Evolutionary conservation across 2,888 invertebrate species (phyloP).

Genomic region (Biston betularia): DNA sequence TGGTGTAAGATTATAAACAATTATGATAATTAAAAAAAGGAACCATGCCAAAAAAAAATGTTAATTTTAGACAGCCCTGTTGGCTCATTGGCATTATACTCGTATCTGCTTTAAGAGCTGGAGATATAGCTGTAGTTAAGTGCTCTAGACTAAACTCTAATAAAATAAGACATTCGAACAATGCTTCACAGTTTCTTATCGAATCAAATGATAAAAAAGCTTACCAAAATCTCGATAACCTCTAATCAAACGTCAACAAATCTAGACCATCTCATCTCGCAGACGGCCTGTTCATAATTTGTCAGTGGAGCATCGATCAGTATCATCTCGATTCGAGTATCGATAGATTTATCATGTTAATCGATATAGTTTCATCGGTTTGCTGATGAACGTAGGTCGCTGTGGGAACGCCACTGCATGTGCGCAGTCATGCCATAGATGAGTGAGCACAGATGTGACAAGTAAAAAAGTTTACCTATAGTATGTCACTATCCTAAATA

Average conservation of each 20-base stretch:
- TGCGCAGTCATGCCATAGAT: conserved; percentile 79
- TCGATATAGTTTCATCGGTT: conserved; percentile 85
- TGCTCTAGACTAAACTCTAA: too few relatives aligned
- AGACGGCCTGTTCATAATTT: conserved; percentile 79
- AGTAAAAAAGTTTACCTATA: neutral
- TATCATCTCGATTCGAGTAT: conserved; percentile 63
- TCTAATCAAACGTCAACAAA: conserved; percentile 51
- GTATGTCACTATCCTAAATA: neutral
- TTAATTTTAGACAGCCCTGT: too few relatives aligned
- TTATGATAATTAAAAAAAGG: too few relatives aligned
- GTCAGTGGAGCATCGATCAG: conserved; percentile 75
- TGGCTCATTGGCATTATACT: too few relatives aligned
- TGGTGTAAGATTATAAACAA: too few relatives aligned
- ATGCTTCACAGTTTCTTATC: neutral
- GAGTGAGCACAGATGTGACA: conserved; percentile 37
- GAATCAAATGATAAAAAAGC: neutral
- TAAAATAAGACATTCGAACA: neutral
- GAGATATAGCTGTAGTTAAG: too few relatives aligned
- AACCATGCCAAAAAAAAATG: too few relatives aligned
- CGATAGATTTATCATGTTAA: conserved; percentile 80
- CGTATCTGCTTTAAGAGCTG: too few relatives aligned
- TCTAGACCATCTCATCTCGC: conserved; percentile 52
- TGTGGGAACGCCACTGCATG: conserved; percentile 82
- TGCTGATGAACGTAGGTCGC: conserved; percentile 74
- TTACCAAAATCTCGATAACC: conserved; percentile 8